phyloP scores from a whole-genome alignment of 2,888 invertebrate genomes.

The Drosophila austrosaltans region DNA sequence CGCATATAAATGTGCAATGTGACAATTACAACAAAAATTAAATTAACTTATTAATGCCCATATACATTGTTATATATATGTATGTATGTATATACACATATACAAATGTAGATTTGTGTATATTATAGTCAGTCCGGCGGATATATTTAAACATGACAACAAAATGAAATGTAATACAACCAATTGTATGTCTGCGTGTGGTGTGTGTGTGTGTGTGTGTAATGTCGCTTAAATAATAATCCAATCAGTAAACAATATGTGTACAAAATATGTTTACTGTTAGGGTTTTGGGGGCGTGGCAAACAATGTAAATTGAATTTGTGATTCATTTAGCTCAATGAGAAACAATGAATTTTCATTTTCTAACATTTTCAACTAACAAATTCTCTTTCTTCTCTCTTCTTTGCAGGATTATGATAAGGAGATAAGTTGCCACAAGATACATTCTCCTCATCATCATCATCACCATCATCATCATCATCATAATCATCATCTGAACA shows the following conservation, averaged over 20 bases:
- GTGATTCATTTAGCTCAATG: conserved; percentile 10
- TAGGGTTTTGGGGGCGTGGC: background rate
- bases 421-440: conserved; percentile 81
- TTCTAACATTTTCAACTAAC: background rate
- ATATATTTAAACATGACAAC: conserved; percentile 34
- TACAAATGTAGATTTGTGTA: conserved; percentile 20
- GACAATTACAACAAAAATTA: conserved; percentile 79
- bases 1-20: conserved; percentile 70
- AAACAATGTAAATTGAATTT: conserved; percentile 17
- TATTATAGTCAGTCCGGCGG: background rate
- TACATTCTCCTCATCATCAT: conserved; percentile 75
- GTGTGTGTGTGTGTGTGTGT: conserved; percentile 1
- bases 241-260: conserved; percentile 74
- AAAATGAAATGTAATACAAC: conserved; percentile 72
- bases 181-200: conserved; percentile 45
- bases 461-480: conserved; percentile 45
- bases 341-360: background rate
- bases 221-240: conserved; percentile 73
- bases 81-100: too few relatives aligned
- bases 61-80: too few relatives aligned
- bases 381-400: background rate
- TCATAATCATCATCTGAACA: conserved; percentile 34
- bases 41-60: conserved; percentile 75
- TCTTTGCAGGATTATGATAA: conserved; percentile 81
- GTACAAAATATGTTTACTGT: conserved; percentile 10